Base-by-base conservation (phyloP, 2,888 invertebrate species). In the Andrena praecox region DNA sequence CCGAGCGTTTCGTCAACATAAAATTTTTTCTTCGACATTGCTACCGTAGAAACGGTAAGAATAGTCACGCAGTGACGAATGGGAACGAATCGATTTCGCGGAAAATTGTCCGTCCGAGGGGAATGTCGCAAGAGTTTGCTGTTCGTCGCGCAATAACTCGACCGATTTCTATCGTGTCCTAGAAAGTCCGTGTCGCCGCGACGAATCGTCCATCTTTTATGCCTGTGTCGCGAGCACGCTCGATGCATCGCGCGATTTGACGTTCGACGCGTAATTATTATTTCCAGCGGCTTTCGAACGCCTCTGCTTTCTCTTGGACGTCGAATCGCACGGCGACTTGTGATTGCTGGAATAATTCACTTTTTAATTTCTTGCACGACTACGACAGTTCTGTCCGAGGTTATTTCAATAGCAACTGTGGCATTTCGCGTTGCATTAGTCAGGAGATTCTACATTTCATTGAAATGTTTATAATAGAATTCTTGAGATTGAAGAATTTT, bases 141-240 rank as follows among this genome's bases (percentile, higher is more conserved):
- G 56, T 33, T 60, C 71, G 56, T 52, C 29, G 48, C 24, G 56
- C 66, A 63, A 67, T 66, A 82, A 73, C 35, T 59, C 75, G 59
- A 67, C 48, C 67, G 76, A 82, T 85, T 85, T 78, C 82, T 76
- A 82, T 63, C 77, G n/a, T 54, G 75, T 66, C 77, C 81, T 85
- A 85, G 85, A 85, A 85, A 85, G 78, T 56, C n/a, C n/a, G 50
- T 62, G 62, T 70, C 67, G 52, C 54, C n/a, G 10, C 1, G 35
- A 20, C 16, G 48, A 59, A 56, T 31, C 56, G 70, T 10, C 52
- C 59, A 63, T 10, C 50, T 60, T 29, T 72, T 48, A 52, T 56
- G 84, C 54, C n/a, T 20, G 27, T 71, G 59, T 79, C 48, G 62
- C 69, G 29, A 48, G n/a, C 67, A 73, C 52, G 33, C 72, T 33